phyloP scores from a whole-genome alignment of 1,140 invertebrate genomes.

The Zophobas morio region DNA sequence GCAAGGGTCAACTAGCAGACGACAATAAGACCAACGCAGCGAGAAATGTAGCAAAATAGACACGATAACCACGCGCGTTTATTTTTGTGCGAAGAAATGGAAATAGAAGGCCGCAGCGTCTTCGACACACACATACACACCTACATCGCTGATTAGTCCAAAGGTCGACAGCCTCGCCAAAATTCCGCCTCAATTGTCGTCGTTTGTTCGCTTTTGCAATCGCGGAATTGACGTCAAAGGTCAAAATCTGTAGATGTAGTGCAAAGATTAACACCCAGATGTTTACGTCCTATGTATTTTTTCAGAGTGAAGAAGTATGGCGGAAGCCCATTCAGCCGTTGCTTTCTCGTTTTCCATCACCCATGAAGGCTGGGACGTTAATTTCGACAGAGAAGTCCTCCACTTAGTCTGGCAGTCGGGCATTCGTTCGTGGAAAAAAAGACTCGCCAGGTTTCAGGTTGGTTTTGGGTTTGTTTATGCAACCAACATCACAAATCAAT shows the following conservation, averaged over 20 bases:
- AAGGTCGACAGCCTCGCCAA: slow-evolving; percentile 21
- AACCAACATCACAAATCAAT: too few species aligned
- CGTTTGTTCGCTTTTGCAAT: not conserved
- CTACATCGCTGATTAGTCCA: not conserved
- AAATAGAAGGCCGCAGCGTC: not conserved
- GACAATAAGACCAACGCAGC: too few species aligned
- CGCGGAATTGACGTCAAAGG: slow-evolving; percentile 17
- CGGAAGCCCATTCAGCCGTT: slow-evolving; percentile 98
- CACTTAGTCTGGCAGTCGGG: slow-evolving; percentile 93
- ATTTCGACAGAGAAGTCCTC: slow-evolving; percentile 95
- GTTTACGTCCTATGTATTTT: not conserved
- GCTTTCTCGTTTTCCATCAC: slow-evolving; percentile 98
- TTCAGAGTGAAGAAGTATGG: slow-evolving; percentile 76
- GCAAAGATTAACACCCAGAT: not conserved
- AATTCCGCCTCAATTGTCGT: slow-evolving; percentile 1
- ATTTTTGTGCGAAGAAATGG: not conserved
- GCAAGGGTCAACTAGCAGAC: not conserved
- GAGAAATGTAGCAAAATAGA: too few species aligned
- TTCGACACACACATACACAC: not conserved
- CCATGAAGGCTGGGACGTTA: slow-evolving; percentile 97
- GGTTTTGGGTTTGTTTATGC: not conserved
- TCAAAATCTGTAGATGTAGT: not conserved
- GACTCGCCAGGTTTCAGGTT: slow-evolving; percentile 88
- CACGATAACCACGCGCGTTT: too few species aligned
- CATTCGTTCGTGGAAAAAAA: slow-evolving; percentile 93